These are phyloP conservation scores for Ernsta delagoae DNA, from an alignment of 2,888 invertebrate genomes.

Conservation along the genomic window DNA sequence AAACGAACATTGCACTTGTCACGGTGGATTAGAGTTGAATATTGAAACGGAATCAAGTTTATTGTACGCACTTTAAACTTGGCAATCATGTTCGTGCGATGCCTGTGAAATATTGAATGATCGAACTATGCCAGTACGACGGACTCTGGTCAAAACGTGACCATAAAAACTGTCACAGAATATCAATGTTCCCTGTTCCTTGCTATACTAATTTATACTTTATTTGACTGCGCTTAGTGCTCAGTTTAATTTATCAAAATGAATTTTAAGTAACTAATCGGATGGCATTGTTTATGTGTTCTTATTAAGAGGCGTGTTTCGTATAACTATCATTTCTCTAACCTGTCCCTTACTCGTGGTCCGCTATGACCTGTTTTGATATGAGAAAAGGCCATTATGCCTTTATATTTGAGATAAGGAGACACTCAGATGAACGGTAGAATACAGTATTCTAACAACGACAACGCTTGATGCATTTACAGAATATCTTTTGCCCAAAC, in stretches of 20 bases:
- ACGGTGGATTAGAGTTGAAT: conserved; percentile 20
- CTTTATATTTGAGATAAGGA: conserved; percentile 36
- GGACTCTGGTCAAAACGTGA: conserved; percentile 55
- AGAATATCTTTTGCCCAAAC: neutral
- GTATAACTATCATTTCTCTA: conserved; percentile 36
- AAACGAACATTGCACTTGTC: conserved; percentile 31
- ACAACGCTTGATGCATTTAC: conserved; percentile 24
- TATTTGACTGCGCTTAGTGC: conserved; percentile 20
- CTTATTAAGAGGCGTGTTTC: conserved; percentile 34
- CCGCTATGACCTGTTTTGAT: conserved; percentile 37
- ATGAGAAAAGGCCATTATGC: conserved; percentile 34
- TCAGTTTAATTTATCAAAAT: conserved; percentile 20
- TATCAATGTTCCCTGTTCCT: conserved; percentile 48
- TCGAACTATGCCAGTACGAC: conserved; percentile 48
- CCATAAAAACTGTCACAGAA: conserved; percentile 61
- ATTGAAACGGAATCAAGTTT: conserved; percentile 7
- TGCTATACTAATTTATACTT: conserved; percentile 41
- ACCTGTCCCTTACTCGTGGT: conserved; percentile 33
- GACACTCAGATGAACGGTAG: conserved; percentile 29
- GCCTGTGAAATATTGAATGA: conserved; percentile 60
- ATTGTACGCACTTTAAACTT: conserved; percentile 43
- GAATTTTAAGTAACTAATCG: conserved; percentile 37
- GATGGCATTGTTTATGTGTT: conserved; percentile 47
- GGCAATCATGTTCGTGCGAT: conserved; percentile 52
- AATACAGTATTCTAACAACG: conserved; percentile 35